These are phyloP conservation scores for Macrobrachium nipponense DNA, from an alignment of 1,140 invertebrate species.

Conservation along the genomic window DNA sequence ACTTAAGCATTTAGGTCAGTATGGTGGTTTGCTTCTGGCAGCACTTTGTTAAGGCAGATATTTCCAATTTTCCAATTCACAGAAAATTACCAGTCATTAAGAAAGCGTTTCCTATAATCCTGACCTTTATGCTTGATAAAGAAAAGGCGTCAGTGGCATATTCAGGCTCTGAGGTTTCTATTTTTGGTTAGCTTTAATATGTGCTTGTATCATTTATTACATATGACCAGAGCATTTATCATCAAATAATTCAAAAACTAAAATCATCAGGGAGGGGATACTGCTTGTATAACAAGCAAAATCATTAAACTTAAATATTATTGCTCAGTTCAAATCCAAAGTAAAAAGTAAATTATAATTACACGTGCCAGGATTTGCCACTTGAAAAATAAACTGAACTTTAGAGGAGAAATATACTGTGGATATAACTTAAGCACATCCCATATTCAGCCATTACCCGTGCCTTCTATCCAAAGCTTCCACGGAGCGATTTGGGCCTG, in stretches of 20 bases:
- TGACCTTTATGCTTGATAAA: constrained; percentile 34
- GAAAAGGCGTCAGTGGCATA: constrained; percentile 45
- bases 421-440: constrained; percentile 60
- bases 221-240: not conserved
- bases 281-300: not conserved
- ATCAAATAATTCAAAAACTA: constrained; percentile 3
- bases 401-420: constrained; percentile 32
- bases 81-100: constrained; percentile 11
- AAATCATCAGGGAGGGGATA: constrained; percentile 23
- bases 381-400: constrained; percentile 23
- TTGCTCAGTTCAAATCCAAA: not conserved
- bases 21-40: not conserved
- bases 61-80: constrained; percentile 4
- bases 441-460: constrained; percentile 58
- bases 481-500: constrained; percentile 48
- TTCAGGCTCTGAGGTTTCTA: constrained; percentile 39
- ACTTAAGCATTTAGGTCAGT: constrained; percentile 33
- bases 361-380: constrained; percentile 36
- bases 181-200: constrained; percentile 44
- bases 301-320: not conserved
- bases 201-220: not conserved
- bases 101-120: constrained; percentile 3
- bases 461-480: constrained; percentile 62
- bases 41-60: not conserved
- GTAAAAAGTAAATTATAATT: constrained; percentile 10